These are phyloP conservation scores for Tympanuchus pallidicinctus DNA, from an alignment of 2,113 vertebrate genomes.

Conservation along the genomic window DNA sequence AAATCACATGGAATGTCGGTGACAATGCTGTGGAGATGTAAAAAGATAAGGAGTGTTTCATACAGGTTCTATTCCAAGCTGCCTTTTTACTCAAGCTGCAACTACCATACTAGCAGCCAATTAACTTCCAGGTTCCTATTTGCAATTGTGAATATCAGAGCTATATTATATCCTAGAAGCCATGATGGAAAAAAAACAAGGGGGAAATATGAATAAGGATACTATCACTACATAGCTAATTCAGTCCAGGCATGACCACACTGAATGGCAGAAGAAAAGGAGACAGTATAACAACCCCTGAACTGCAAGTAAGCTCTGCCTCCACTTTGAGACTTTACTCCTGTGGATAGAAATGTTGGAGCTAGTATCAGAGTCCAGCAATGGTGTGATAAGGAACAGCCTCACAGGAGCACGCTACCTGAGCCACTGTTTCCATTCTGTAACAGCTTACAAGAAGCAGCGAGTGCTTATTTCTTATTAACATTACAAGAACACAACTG, in stretches of 20 bases:
- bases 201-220: not conserved
- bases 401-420: not conserved
- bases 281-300: not conserved
- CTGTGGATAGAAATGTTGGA: not conserved
- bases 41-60: no score
- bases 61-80: not conserved
- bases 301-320: not conserved
- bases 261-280: not conserved
- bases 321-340: not conserved
- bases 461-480: not conserved
- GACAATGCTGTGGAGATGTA: not conserved
- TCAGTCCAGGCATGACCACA: rapidly evolving
- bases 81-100: not conserved
- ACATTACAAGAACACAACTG: not conserved
- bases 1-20: not conserved
- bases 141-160: not conserved
- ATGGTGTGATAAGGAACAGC: not conserved
- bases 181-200: not conserved
- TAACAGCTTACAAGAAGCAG: not conserved
- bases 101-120: not conserved
- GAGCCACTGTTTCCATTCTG: not conserved
- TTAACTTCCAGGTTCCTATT: not conserved
- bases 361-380: not conserved
- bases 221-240: not conserved
- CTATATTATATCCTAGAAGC: not conserved